Evolutionary conservation across 2,888 invertebrate species (phyloP), one percentile per base, ranked within the genome.

Genomic region (Yponomeuta sedellus): DNA sequence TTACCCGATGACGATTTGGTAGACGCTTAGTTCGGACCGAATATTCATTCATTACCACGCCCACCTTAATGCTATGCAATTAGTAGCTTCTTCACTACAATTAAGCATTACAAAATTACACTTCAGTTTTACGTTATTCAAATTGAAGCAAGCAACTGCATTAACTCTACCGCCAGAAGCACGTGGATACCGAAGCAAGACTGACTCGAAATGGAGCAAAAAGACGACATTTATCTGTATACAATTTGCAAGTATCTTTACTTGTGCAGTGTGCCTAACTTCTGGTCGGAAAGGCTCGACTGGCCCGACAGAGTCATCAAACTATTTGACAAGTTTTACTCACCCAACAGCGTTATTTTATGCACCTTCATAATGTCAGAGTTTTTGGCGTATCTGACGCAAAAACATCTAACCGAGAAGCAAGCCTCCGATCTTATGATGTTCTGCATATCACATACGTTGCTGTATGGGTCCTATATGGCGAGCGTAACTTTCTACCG

Each of bases 361-460:
- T 58, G 66, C 10, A 0, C 71, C 0, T 72, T 81, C 0, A 68
- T 83, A 0, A 5, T 71, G 1, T 67, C 73, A 3, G 79, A 83
- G 67, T 12, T 74, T 0, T 67, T 69, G 0, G 71, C 79, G 0
- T 71, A 79, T 22, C 73, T 75, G 56, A 82, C 78, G 0, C 77
- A 81, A 25, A 69, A 70, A 1, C 69, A 72, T 25, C 68, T 79
- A 65, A 68, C 70, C 0, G 66, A 71, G 20, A 75, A 72, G 22
- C 72, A 85, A 57, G 69, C 68, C 1, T 73, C 71, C 0, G 77
- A 81, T 64, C 68, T 74, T 59, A 22, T 76, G 2, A 10, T 82
- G 0, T 80, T 74, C 57, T 68, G 69, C 0, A 39, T 81, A 4
- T 74, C 79, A 0, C 80, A 82, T 61, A 75, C 82, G 0, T 66